Base-by-base conservation (phyloP, 2,797 vertebrate genomes). In the Neosilurus hyrtlii region DNA sequence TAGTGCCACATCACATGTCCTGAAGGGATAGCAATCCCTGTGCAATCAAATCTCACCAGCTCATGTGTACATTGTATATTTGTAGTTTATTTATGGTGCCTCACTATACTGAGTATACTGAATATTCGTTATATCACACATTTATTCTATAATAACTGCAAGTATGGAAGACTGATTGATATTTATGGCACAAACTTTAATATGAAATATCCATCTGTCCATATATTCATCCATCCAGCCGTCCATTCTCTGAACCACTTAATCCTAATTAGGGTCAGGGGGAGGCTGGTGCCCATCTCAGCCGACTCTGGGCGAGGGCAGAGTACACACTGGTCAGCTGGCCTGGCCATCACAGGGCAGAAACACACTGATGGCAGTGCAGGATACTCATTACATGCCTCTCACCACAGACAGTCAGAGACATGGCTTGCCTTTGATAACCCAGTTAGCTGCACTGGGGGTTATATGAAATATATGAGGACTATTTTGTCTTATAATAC, bases 1-100 rank as follows among this genome's bases (percentile, higher is more conserved):
- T 92, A 90, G 91, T 88, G 88, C 89, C 89, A 88, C 89, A 91
- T 90, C 88, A 86, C 88, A 90, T 90, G 88, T 90, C 89, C 87
- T 87, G 86, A 88, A 81, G 83, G 80, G 86, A 72, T 57, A 66
- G 63, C 57, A 78, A 82, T 85, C 49, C 16, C 26, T 52, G 71
- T 79, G 84, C 66, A 81, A 87, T 89, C 87, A 89, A 86, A 89
- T 87, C 84, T 83, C 24, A 66, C 83, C 82, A 84, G 81, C 70
- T 70, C 79, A 86, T 83, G 75, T 66, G 83, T 88, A 83, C 81
- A 88, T 66, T 72, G 62, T 4, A 51, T 79, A 75, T 74, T 67
- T 80, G 52, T 67, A 66, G 77, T 84, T 43, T 67, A 59, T 84
- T 84, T 56, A 83, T 56, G 15, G 20, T 12, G 30, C 54, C 26